phyloP scores from a whole-genome alignment of 2,113 vertebrate species.

The Donacobius atricapilla region DNA sequence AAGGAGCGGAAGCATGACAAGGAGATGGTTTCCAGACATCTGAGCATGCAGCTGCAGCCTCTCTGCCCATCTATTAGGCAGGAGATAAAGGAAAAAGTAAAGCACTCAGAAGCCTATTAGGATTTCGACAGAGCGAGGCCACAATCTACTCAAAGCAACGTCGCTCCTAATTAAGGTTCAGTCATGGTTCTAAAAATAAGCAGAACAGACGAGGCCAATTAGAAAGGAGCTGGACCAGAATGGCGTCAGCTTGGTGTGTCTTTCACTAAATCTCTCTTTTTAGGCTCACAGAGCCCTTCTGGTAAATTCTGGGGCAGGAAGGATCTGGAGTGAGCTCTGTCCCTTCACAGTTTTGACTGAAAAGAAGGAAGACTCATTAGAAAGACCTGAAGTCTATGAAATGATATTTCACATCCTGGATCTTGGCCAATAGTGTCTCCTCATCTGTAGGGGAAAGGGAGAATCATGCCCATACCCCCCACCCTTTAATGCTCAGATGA shows the following conservation, averaged over 20 bases:
- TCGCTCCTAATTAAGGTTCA: constrained; percentile 50
- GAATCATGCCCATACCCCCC: background rate
- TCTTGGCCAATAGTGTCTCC: background rate
- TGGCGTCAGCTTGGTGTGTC: background rate
- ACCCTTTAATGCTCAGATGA: background rate
- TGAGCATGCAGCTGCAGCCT: accelerated
- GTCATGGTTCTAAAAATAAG: constrained; percentile 55
- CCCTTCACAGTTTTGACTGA: background rate
- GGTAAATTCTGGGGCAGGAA: background rate
- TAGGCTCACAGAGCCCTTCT: background rate
- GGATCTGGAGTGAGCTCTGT: background rate
- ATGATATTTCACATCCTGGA: background rate
- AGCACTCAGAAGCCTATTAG: constrained; percentile 60
- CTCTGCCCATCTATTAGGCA: background rate
- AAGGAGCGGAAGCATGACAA: accelerated
- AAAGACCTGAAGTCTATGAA: background rate
- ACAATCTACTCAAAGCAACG: constrained; percentile 27
- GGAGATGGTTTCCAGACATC: background rate
- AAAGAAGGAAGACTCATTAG: background rate
- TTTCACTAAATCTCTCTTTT: background rate
- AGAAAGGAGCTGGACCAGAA: background rate
- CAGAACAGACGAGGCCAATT: constrained; percentile 22
- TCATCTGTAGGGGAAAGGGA: background rate
- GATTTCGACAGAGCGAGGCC: background rate
- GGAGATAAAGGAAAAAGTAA: constrained; percentile 45